Percentiles rank a stretch among this genome's conserved stretches.
These are phyloP conservation scores for Zygothrica quintamaculata DNA, from an alignment of 2,888 invertebrate species.

Conservation along the genomic window DNA sequence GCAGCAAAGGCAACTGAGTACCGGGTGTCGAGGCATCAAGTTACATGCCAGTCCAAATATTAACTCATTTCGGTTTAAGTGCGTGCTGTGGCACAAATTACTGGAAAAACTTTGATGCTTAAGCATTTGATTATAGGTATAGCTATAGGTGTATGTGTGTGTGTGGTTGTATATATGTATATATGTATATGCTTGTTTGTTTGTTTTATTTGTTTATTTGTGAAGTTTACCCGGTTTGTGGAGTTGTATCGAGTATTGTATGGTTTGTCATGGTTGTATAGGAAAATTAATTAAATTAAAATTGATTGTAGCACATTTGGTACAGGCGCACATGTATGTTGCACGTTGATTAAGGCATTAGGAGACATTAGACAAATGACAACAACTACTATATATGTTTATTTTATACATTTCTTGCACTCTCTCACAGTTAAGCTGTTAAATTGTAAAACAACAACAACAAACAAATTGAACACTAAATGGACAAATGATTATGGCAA, in stretches of 20 bases:
- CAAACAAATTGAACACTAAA: background rate
- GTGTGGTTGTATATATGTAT: constrained; percentile 6
- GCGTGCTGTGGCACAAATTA: constrained; percentile 58
- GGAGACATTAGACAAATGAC: constrained; percentile 39
- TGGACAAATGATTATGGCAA: no score
- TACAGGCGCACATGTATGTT: constrained; percentile 39
- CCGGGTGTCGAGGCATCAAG: constrained; percentile 33
- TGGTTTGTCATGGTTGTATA: constrained; percentile 39
- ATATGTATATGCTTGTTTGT: background rate
- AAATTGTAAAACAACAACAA: constrained; percentile 2
- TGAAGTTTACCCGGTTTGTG: constrained; percentile 1
- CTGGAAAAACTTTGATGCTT: constrained; percentile 65
- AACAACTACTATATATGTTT: constrained; percentile 28
- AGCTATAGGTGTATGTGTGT: constrained; percentile 21
- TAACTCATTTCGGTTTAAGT: constrained; percentile 72
- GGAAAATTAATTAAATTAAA: constrained; percentile 72
- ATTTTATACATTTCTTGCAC: constrained; percentile 36
- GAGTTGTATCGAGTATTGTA: constrained; percentile 4
- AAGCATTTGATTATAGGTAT: constrained; percentile 52
- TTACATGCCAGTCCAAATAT: constrained; percentile 68
- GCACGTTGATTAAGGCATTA: constrained; percentile 22
- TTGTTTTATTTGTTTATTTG: constrained; percentile 19
- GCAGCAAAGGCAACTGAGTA: background rate
- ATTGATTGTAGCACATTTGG: constrained; percentile 65
- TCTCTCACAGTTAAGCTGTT: background rate